Percentiles rank a stretch among this genome's conserved stretches.
Conservation (phyloP, 1,140 invertebrate species). For the Chymomyza costata region DNA sequence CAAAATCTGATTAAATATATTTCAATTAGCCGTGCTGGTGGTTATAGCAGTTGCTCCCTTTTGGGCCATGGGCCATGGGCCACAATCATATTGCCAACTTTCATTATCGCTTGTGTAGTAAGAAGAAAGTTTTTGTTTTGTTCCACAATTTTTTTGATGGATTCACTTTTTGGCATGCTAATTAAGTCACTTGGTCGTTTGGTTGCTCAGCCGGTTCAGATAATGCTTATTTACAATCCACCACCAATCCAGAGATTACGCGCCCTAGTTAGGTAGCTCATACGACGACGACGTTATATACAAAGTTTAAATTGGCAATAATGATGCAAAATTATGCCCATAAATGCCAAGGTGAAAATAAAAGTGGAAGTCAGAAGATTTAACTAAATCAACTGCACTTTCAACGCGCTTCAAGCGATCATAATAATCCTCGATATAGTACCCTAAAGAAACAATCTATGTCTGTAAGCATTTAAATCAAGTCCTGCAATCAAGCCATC, state of each 20-base stretch:
- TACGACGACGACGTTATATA: too few relatives aligned
- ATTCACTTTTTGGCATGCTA: constrained; percentile 52
- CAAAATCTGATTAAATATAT: constrained; percentile 72
- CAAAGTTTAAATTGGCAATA: too few relatives aligned
- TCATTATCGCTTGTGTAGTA: constrained; percentile 16
- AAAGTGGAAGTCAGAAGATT: constrained; percentile 19
- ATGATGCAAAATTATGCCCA: constrained; percentile 56
- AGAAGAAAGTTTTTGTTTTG: constrained; percentile 31
- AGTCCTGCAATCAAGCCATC: constrained; percentile 60
- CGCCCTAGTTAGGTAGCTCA: too few relatives aligned
- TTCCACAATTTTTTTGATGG: constrained; percentile 48
- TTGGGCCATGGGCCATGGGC: too few relatives aligned
- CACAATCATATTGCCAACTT: constrained; percentile 5
- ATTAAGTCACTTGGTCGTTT: constrained; percentile 62
- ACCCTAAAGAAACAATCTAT: constrained; percentile 13
- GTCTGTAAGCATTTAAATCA: constrained; percentile 33
- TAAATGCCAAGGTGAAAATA: constrained; percentile 61
- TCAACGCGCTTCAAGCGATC: constrained; percentile 37
- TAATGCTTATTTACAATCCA: too few relatives aligned
- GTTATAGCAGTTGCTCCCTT: too few relatives aligned
- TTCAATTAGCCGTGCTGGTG: constrained; percentile 62
- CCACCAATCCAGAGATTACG: too few relatives aligned
- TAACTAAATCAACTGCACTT: constrained; percentile 34
- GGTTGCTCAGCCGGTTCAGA: too few relatives aligned
- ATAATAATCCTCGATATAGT: constrained; percentile 16